Evolutionary conservation across 2,113 vertebrate species (phyloP).

Genomic region (Tachuris rubrigastra): DNA sequence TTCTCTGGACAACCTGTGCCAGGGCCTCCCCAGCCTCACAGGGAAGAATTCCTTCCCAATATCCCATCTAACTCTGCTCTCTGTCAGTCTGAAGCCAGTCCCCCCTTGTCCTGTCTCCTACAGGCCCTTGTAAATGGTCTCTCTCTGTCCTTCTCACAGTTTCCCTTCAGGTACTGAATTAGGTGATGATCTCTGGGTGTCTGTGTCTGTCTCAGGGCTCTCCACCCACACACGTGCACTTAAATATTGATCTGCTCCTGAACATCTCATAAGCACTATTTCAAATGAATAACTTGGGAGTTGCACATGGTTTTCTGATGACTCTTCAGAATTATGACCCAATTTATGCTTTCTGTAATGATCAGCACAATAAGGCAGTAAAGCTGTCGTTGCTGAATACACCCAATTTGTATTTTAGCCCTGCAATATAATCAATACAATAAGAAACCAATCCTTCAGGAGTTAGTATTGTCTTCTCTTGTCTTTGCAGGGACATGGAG

Average conservation of each 20-base stretch:
- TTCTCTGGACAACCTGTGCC: neutral
- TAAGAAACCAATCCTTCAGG: conserved; percentile 53
- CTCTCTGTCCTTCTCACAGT: rapidly evolving
- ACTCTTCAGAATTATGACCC: conserved; percentile 69
- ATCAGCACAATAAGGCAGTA: conserved; percentile 71
- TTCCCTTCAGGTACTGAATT: neutral
- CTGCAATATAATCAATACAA: conserved; percentile 60
- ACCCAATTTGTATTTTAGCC: conserved; percentile 65
- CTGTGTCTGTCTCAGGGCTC: neutral
- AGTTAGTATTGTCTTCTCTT: neutral
- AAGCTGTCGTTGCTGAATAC: conserved; percentile 64
- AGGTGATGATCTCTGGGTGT: too few species aligned
- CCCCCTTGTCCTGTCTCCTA: neutral
- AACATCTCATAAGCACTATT: conserved; percentile 52
- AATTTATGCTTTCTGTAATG: conserved; percentile 69
- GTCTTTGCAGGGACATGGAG: neutral
- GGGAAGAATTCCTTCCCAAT: rapidly evolving
- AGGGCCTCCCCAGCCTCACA: rapidly evolving
- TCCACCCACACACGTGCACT: neutral
- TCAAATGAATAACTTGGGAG: conserved; percentile 41
- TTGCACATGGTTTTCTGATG: conserved; percentile 52
- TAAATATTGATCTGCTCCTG: neutral
- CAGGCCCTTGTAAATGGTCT: neutral
- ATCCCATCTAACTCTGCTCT: rapidly evolving
- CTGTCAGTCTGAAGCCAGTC: neutral